Conservation (phyloP, 2,888 invertebrate genomes). For the Homarus gammarus region DNA sequence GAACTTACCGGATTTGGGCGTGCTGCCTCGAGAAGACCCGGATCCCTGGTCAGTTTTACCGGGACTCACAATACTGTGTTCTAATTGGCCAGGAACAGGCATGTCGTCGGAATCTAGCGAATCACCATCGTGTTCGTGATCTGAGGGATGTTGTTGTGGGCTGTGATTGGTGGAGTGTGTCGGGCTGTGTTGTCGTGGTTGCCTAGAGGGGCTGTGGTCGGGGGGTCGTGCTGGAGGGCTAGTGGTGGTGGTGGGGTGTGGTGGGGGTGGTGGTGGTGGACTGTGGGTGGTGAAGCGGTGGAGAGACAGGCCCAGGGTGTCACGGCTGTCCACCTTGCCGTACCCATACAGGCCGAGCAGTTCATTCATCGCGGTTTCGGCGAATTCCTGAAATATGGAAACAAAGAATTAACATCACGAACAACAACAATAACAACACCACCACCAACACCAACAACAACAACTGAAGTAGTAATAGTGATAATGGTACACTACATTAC, state of each 20-base stretch:
- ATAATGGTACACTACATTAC: too few species aligned
- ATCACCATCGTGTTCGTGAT: slow-evolving; percentile 46
- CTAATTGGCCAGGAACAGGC: slow-evolving; percentile 46
- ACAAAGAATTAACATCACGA: too few species aligned
- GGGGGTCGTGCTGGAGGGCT: slow-evolving; percentile 34
- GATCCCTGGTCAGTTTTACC: slow-evolving; percentile 58
- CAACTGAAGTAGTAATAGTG: too few species aligned
- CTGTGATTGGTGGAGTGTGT: slow-evolving; percentile 31
- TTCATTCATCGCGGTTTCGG: slow-evolving; percentile 95
- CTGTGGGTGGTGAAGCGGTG: slow-evolving; percentile 50
- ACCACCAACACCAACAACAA: too few species aligned
- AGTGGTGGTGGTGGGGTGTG: slow-evolving; percentile 15
- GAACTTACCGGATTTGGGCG: slow-evolving; percentile 59
- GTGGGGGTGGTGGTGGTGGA: slow-evolving; percentile 32
- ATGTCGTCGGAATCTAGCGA: slow-evolving; percentile 61
- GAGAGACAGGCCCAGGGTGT: slow-evolving; percentile 62
- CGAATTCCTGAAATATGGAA: slow-evolving; percentile 86
- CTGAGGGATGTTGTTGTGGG: slow-evolving; percentile 43
- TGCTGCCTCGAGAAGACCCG: slow-evolving; percentile 62
- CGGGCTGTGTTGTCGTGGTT: slow-evolving; percentile 35
- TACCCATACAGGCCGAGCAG: slow-evolving; percentile 95
- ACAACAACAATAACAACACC: too few species aligned
- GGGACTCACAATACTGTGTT: slow-evolving; percentile 53
- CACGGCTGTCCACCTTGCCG: slow-evolving; percentile 78
- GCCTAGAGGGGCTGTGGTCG: slow-evolving; percentile 35